Evolutionary conservation across 1,140 invertebrate species (phyloP).

Genomic region (Drosophila sp.): DNA sequence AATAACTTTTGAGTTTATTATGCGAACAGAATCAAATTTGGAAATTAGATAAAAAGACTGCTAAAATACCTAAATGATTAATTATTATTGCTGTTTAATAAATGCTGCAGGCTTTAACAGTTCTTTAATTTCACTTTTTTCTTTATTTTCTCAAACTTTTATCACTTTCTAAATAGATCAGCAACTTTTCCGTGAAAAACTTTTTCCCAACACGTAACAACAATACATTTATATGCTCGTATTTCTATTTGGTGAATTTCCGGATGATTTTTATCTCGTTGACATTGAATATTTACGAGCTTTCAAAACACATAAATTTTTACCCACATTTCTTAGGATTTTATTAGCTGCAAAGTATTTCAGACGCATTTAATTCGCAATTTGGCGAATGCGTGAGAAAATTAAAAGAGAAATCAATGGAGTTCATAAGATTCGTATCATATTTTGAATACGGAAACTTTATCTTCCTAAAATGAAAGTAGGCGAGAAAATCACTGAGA

Average conservation of each 20-base stretch:
- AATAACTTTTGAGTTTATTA: constrained; percentile 11
- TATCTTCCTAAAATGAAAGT: neutral
- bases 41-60: constrained; percentile 31
- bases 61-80: neutral
- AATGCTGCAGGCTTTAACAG: neutral
- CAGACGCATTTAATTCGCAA: constrained; percentile 32
- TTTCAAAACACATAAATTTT: constrained; percentile 58
- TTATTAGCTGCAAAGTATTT: constrained; percentile 74
- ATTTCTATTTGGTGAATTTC: constrained; percentile 59
- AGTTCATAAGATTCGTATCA: constrained; percentile 2
- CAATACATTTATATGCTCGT: constrained; percentile 3
- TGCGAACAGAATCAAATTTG: constrained; percentile 10
- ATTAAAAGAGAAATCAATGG: constrained; percentile 10
- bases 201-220: constrained; percentile 21
- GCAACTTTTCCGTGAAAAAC: constrained; percentile 34
- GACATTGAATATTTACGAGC: constrained; percentile 71
- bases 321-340: constrained; percentile 48
- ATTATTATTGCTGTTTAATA: constrained; percentile 1
- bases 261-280: constrained; percentile 61
- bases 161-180: constrained; percentile 24
- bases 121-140: neutral
- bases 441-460: constrained; percentile 22
- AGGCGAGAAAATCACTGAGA: constrained; percentile 47
- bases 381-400: constrained; percentile 22
- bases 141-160: too few species aligned